Base-by-base conservation (phyloP, 1,140 invertebrate genomes). In the Dufourea novaeangliae region DNA sequence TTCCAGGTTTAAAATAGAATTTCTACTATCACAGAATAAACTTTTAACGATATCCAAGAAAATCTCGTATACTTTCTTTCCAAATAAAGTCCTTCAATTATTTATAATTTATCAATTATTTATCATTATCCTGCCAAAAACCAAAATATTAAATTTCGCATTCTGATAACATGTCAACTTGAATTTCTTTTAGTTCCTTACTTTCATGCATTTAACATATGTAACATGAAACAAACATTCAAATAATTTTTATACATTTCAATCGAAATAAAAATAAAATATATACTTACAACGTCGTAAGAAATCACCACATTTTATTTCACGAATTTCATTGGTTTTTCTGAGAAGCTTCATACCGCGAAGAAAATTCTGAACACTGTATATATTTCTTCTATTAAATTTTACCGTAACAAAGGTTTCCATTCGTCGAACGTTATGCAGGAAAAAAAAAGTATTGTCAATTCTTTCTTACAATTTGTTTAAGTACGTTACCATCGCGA, bases 371-470 rank as follows among this genome's bases (percentile, higher is more conserved):
- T 12, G 27, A n/a, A 5, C n/a, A 46, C 20, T 7, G 8, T 17
- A 37, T 34, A 14, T 4, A 27, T 56, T 25, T 27, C 17, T 64
- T 37, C 44, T 34, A 46, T 61, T 41, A 54, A 71, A 62, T 22
- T 25, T 56, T 39, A 46, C n/a, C 11, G 61, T 67, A 71, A 66
- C 37, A 56, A 59, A 41, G 50, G 25, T 66, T 57, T 54, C 67
- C n/a, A 44, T 57, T 70, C 59, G 57, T 83, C 76, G 81, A 70
- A 81, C 70, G 56, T 29, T 66, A 83, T 76, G 80, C 56, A 67
- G 12, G 22, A 29, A 59, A 69, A 29, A 59, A 69, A 39, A 78
- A 67, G 50, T 59, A 77, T 32, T 52, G 50, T 11, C 27, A 67
- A 78, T 83, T 79, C 71, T 84, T 78, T 59, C 72, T 77, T 57